Evolutionary conservation across 2,888 invertebrate species (phyloP), one percentile per base, ranked within the genome.

Genomic region (Germaria angustata): DNA sequence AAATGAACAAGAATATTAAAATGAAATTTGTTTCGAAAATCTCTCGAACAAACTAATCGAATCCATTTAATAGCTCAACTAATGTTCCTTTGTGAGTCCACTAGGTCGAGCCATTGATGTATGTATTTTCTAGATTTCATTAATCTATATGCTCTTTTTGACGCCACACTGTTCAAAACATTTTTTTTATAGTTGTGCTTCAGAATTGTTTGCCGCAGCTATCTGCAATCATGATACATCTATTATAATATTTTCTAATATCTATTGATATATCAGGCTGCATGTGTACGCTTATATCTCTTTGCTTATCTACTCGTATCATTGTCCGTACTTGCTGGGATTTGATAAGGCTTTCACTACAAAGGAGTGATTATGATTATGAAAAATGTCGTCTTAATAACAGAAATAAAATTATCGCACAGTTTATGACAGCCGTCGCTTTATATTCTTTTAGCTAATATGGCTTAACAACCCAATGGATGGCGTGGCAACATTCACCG

Each of bases 161-260:
- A 9, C 1, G 8, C 13, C 17, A 1, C 1, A n/a, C n/a, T 32
- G 20, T 9, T n/a, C 20, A 44, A 39, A 5, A 28, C 2, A 59
- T 17, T 49, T 15, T 57, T 34, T 34, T 24, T n/a, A n/a, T n/a
- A n/a, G n/a, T n/a, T n/a, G n/a, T n/a, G n/a, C n/a, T n/a, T n/a
- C n/a, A n/a, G n/a, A n/a, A n/a, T n/a, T n/a, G n/a, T n/a, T n/a
- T n/a, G n/a, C 61, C 61, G 20, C 3, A n/a, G 34, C 51, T 53
- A 28, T 63, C 28, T 39, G 8, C 22, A 46, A 7, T 36, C n/a
- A 32, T 32, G 20, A 75, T 57, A 44, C 57, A 66, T 66, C 6
- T 36, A 63, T 63, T 41, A 32, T 41, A 44, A 61, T 46, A 57
- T 57, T 63, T 53, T 57, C 13, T 32, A 49, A 49, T 69, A 59